Evolutionary conservation across 2,797 vertebrate species (phyloP).

Genomic region (Catostomus latipinnis): DNA sequence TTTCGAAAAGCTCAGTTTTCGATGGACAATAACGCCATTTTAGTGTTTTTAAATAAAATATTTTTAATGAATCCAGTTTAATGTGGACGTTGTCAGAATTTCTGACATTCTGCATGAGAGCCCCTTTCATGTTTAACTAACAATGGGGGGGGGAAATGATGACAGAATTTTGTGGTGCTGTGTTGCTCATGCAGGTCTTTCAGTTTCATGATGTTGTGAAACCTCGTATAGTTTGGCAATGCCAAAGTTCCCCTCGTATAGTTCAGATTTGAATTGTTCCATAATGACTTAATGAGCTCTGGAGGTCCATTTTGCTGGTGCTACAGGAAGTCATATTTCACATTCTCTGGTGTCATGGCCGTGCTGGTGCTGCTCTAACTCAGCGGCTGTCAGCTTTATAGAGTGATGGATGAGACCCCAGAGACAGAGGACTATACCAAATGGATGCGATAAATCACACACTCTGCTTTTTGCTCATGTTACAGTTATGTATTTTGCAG

Average conservation of each 20-base stretch:
- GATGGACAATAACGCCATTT: no score
- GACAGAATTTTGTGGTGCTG: no score
- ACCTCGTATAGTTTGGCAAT: neutral
- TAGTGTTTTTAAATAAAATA: no score
- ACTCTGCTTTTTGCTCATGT: neutral
- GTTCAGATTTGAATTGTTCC: constrained; percentile 2
- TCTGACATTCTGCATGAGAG: no score
- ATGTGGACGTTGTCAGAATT: no score
- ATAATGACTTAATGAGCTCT: constrained; percentile 17
- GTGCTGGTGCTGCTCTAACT: neutral
- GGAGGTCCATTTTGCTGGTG: neutral
- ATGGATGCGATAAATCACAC: constrained; percentile 56
- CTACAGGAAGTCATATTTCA: constrained; percentile 33
- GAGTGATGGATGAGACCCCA: constrained; percentile 52
- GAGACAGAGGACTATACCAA: constrained; percentile 20
- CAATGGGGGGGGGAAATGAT: no score
- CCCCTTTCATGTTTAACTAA: no score
- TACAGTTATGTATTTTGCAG: constrained; percentile 26
- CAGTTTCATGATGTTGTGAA: neutral
- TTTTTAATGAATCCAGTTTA: no score
- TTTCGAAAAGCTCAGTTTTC: no score
- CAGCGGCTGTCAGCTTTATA: constrained; percentile 17
- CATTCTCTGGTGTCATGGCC: neutral
- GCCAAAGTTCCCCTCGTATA: neutral
- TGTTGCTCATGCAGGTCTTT: no score